Evolutionary conservation across 2,797 vertebrate species (phyloP).

Genomic region (Apodemus agrarius): DNA sequence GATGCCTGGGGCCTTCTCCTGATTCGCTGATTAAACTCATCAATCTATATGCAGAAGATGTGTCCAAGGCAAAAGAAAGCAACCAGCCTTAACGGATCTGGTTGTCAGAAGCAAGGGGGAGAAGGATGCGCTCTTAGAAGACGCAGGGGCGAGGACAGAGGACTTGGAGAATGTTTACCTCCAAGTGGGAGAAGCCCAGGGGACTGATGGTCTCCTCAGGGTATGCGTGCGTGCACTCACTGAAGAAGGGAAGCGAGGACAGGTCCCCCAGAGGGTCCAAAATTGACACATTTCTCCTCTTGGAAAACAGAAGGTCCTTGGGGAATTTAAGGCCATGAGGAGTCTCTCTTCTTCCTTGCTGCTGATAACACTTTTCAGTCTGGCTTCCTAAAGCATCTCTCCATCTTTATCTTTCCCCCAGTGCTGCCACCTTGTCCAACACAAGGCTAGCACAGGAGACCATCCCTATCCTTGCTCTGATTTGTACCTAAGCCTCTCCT

Average conservation of each 20-base stretch:
- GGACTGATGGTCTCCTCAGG: not conserved
- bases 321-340: not conserved
- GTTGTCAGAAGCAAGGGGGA: conserved; percentile 92
- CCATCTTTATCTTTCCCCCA: too few relatives aligned
- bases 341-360: not conserved
- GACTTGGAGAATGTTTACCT: conserved; percentile 48
- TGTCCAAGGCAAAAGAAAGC: conserved; percentile 97
- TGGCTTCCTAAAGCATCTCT: not conserved
- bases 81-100: conserved; percentile 95
- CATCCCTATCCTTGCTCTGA: accelerated
- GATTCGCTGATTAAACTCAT: conserved; percentile 99
- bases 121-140: conserved; percentile 83
- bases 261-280: not conserved
- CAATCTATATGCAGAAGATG: conserved; percentile 99
- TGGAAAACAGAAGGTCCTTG: conserved; percentile 1
- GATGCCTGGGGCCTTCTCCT: conserved; percentile 96
- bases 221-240: not conserved
- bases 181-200: not conserved
- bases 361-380: conserved; percentile 1
- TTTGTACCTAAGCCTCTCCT: accelerated
- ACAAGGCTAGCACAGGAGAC: not conserved
- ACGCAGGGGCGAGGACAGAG: conserved; percentile 21
- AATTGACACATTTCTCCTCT: conserved; percentile 15
- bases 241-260: not conserved
- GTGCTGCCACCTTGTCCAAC: accelerated